A percentile compares a stretch with the other conserved stretches of the same genome.
Conservation (phyloP, 1,140 invertebrate species). For the Teleopsis dalmanni region DNA sequence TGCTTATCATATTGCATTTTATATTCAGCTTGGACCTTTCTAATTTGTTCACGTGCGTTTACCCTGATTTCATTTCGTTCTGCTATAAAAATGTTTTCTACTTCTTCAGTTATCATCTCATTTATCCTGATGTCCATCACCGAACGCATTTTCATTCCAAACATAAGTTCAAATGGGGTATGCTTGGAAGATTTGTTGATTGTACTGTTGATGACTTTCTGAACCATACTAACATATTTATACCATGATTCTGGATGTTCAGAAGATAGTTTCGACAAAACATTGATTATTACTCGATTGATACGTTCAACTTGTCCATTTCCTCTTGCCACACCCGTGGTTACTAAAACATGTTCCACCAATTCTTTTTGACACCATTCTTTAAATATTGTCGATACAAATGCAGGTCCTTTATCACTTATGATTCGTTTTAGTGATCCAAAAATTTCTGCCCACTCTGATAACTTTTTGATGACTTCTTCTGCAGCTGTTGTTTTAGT, state of each 20-base stretch:
- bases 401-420: conserved; percentile 18
- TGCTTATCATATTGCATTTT: too few species aligned
- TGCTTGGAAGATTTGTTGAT: conserved; percentile 1
- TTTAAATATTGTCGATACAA: conserved; percentile 16
- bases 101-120: too few species aligned
- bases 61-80: too few species aligned
- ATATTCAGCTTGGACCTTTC: too few species aligned
- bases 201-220: conserved; percentile 1
- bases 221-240: neutral
- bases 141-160: too few species aligned
- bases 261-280: conserved; percentile 5
- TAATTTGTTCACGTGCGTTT: too few species aligned
- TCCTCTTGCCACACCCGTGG: too few species aligned
- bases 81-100: too few species aligned
- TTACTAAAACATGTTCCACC: too few species aligned
- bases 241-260: neutral
- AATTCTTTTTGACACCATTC: too few species aligned
- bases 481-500: too few species aligned
- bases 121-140: too few species aligned
- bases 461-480: conserved; percentile 15
- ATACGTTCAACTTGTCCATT: conserved; percentile 15
- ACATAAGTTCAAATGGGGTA: conserved; percentile 2
- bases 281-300: neutral
- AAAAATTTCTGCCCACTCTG: conserved; percentile 20
- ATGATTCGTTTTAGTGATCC: conserved; percentile 28